Conservation (phyloP, 2,113 vertebrate species). For the Hemiprocne comata region DNA sequence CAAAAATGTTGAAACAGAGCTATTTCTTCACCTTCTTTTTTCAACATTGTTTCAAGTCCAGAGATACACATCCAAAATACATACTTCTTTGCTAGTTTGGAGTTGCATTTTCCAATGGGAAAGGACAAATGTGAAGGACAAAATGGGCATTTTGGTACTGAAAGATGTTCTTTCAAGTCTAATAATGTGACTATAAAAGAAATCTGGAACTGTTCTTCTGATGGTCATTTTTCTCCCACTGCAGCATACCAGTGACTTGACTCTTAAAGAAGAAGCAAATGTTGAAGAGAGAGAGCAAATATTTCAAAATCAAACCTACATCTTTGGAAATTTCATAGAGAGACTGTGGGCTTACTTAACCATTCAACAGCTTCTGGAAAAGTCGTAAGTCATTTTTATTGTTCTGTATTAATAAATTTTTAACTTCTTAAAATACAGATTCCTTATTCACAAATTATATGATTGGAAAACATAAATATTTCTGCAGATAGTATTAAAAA, state of each 20-base stretch:
- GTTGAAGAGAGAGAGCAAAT: conserved; percentile 64
- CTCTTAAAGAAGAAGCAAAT: conserved; percentile 62
- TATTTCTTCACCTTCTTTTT: neutral
- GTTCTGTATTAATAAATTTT: neutral
- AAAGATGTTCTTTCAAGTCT: neutral
- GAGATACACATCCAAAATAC: neutral
- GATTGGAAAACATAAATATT: neutral
- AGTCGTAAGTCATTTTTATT: conserved; percentile 76
- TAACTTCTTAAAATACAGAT: neutral
- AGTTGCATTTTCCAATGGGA: neutral
- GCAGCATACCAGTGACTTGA: conserved; percentile 70
- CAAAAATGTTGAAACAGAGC: neutral
- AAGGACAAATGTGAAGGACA: neutral
- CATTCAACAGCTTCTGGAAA: conserved; percentile 88
- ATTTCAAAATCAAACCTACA: conserved; percentile 68
- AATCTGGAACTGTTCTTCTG: neutral
- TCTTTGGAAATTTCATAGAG: conserved; percentile 82
- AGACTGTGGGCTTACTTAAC: conserved; percentile 93
- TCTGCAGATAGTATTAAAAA: neutral
- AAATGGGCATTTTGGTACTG: neutral
- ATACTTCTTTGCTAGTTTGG: neutral
- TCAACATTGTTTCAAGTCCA: neutral
- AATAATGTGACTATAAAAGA: neutral
- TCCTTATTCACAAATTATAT: neutral
- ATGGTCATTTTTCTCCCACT: neutral